These are phyloP conservation scores for Bradypodion ventrale DNA, from an alignment of 2,797 vertebrate genomes.

Conservation along the genomic window DNA sequence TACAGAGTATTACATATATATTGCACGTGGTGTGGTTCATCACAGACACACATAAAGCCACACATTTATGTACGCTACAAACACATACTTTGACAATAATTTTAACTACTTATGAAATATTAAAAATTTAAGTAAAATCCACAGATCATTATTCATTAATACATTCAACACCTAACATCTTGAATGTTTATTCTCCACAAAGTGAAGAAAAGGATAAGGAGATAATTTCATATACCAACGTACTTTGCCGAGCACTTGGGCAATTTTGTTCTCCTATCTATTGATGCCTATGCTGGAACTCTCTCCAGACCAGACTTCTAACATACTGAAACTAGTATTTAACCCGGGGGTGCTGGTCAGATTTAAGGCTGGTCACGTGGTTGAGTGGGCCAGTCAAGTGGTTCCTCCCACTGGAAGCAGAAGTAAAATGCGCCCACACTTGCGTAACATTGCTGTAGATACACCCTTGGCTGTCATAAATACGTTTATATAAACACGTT, in stretches of 20 bases:
- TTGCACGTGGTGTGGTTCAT: constrained; percentile 55
- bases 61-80: not conserved
- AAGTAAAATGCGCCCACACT: too few relatives aligned
- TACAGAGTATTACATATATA: constrained; percentile 52
- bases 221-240: too few relatives aligned
- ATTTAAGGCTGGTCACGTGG: too few relatives aligned
- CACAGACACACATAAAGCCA: constrained; percentile 21
- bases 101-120: constrained; percentile 32
- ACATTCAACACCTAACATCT: not conserved
- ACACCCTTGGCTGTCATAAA: too few relatives aligned
- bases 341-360: too few relatives aligned
- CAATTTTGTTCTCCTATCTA: not conserved
- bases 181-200: not conserved
- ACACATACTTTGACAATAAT: constrained; percentile 23
- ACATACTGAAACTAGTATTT: not conserved
- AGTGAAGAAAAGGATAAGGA: too few relatives aligned
- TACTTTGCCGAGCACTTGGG: not conserved
- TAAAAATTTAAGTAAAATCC: constrained; percentile 13
- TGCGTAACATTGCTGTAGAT: too few relatives aligned
- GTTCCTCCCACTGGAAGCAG: too few relatives aligned
- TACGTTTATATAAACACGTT: too few relatives aligned
- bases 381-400: too few relatives aligned
- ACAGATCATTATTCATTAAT: not conserved
- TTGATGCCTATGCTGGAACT: not conserved
- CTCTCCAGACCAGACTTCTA: not conserved